Evolutionary conservation across 2,888 invertebrate genomes (phyloP), one percentile per base, ranked within the genome.

Genomic region (Griposia aprilina): DNA sequence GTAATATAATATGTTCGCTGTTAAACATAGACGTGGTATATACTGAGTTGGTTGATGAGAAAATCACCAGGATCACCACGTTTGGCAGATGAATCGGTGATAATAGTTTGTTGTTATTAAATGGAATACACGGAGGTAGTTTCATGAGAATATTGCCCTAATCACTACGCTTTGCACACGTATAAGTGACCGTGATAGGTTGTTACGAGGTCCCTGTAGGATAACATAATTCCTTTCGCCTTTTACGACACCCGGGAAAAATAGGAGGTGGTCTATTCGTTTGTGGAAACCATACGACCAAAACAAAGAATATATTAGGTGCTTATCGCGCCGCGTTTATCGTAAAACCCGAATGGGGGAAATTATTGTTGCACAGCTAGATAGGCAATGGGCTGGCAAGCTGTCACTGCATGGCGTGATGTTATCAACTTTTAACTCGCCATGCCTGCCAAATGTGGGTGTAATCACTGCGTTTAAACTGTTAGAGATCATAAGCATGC

Each of bases 301-400:
- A 84, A 80, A 83, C 68, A 84, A 72, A 80, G 69, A 84, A 72
- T 84, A 83, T 83, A 83, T 84, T 83, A 77, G 81, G 81, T 84
- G 77, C 68, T 78, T 83, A 84, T 83, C 69, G 74, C 60, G 15
- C 78, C 63, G 63, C 74, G 72, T 75, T 85, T 81, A 81, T 85
- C 74, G 85, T 84, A 81, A 78, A 85, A 82, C 72, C 72, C 75
- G 78, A 82, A 74, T 75, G 65, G 71, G 78, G 82, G 75, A 82
- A 84, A 79, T 85, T 79, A 85, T 85, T 79, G 75, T 63, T 74
- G 82, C 85, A 82, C 85, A 69, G 75, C 62, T 76, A 82, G 65
- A 79, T 74, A 82, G 75, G 75, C 73, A 74, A 85, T 78, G 70
- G 77, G 63, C 85, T 82, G 82, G 84, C 82, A 85, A 79, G 82